These are phyloP conservation scores for Pseudochirops corinnae DNA, from an alignment of 2,797 vertebrate genomes.

Conservation along the genomic window DNA sequence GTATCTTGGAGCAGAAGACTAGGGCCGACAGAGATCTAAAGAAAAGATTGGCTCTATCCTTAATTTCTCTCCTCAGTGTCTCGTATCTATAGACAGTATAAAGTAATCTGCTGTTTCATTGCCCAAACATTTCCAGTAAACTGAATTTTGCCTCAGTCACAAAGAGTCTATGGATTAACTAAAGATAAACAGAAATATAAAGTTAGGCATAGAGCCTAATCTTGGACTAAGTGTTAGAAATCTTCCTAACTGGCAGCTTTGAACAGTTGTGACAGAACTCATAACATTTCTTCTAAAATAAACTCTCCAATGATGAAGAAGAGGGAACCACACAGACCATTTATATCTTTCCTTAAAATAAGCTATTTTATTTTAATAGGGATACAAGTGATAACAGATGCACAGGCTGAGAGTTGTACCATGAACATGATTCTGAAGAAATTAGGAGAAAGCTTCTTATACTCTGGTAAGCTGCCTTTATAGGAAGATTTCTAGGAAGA, in stretches of 20 bases:
- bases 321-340: background rate
- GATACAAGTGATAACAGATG: background rate
- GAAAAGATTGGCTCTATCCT: background rate
- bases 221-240: background rate
- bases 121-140: background rate
- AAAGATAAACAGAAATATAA: background rate
- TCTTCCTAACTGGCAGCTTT: background rate
- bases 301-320: background rate
- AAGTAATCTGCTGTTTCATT: background rate
- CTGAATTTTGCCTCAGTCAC: background rate
- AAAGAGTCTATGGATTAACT: background rate
- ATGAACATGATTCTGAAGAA: background rate
- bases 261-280: background rate
- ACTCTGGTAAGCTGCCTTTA: background rate
- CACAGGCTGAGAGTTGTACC: background rate
- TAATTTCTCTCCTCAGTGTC: background rate
- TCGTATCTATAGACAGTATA: background rate
- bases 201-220: background rate
- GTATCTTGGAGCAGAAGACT: background rate
- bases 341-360: background rate
- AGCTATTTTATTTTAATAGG: background rate
- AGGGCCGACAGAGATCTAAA: background rate
- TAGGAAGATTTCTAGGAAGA: background rate
- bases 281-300: background rate
- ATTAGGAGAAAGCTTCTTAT: background rate